Base-by-base conservation (phyloP, 1,140 invertebrate genomes). In the Thaumatotibia leucotreta region DNA sequence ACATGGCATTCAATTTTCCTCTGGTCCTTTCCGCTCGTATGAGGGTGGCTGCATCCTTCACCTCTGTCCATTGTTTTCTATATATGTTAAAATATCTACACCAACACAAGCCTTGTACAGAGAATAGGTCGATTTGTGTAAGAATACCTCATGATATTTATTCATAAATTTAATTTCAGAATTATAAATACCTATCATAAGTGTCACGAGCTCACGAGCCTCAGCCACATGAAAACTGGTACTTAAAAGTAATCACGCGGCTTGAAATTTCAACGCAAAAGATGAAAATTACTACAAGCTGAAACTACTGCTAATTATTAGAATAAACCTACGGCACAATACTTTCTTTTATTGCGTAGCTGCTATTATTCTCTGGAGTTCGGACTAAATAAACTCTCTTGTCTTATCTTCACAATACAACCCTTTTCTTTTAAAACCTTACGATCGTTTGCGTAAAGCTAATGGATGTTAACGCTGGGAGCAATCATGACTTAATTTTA, bases 361-460 rank as follows among this genome's bases (percentile, higher is more conserved):
- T 8, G n/a, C 52, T 29, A 29, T 58, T 58, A 11, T 58, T 58
- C 52, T 24, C 52, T 22, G 23, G 27, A 58, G 23, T 27, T 29
- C 6, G 52, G 52, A 54, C 52, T 58, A 29, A 58, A 58, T 58
- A 58, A 58, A 58, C 52, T 58, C 27, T 20, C 52, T 58, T 58
- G 27, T 29, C 52, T 58, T 58, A 58, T 58, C 52, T 58, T n/a
- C 23, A 58, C 23, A 58, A 58, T 58, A 58, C 27, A 58, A 58
- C 52, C 52, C 52, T 58, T 24, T 58, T 58, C 52, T 58, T 58
- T 58, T 17, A 58, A 58, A 58, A 3, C 24, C 52, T 58, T 27
- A 58, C 23, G 24, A 58, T 58, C 52, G 24, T 27, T 58, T 58
- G 17, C 22, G 23, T 27, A 27, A 4, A n/a, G 52, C 24, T 29